Evolutionary conservation across 2,113 vertebrate genomes (phyloP), one percentile per base, ranked within the genome.

Genomic region (Cathartes aura): DNA sequence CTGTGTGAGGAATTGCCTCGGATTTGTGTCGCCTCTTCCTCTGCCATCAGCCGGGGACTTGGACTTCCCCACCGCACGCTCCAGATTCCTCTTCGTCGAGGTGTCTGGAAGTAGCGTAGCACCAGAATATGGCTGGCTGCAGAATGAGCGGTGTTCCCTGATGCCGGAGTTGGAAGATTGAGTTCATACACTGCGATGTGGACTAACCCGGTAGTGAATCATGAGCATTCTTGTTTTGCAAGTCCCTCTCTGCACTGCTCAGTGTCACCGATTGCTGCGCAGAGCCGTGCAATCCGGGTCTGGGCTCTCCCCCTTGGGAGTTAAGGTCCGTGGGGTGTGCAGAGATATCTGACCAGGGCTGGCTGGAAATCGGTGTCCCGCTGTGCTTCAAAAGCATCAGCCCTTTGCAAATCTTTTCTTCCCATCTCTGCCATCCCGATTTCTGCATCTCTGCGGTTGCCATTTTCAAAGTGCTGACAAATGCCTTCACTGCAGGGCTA

Each of bases 61-160:
- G 45, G 23, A 9, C 11, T 12, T 47, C 53, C 53, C 53, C 26
- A 9, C 17, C 0, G 0, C 42, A 1, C 0, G 0, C 16, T 15
- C 18, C n/a, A 34, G 24, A 3, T 18, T 24, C 24, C 15, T 3
- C 43, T 34, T 14, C 4, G 2, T 24, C 0, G 0, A 0, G 19
- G 13, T 21, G 38, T 30, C 50, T 82, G 68, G 36, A 11, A 7
- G 36, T 18, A 15, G 43, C 5, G 42, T 8, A 47, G 16, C 67
- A 11, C 8, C 17, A 8, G 34, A 5, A 2, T 6, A 15, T 9
- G 30, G 4, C 58, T 56, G 72, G 12, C 63, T 34, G 38, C 50
- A n/a, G 50, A 9, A 8, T 0, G 0, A 15, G n/a, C 1, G 5
- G 5, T 22, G 38, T 42, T 64, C 43, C 47, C 2, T 4, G 3